Base-by-base conservation (phyloP, 2,113 vertebrate genomes). In the Bombycilla garrulus region DNA sequence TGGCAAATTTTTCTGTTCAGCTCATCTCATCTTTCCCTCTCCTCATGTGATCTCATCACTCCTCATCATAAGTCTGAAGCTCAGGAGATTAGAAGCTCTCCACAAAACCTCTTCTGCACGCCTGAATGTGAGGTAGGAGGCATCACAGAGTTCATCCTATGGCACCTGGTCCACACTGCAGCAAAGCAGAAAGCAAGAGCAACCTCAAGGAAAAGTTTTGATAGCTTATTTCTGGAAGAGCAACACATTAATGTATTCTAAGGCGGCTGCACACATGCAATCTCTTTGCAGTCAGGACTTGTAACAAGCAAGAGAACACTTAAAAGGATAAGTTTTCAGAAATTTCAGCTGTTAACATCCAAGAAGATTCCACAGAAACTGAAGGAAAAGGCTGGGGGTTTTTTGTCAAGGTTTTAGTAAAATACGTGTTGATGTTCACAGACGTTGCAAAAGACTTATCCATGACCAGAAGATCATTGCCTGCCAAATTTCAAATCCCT, bases 401-500 rank as follows among this genome's bases (percentile, higher is more conserved):
- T 54, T 72, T 57, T 36, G 11, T 53, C 33, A 86, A 64, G 9
- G 17, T 48, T 88, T 22, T 54, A 83, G 42, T 58, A 70, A 92
- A 91, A 77, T 91, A 61, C 8, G 65, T 53, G 67, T 88, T 76
- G 78, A 83, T 92, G 38, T 86, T 93, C 90, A 93, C 62, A 93
- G 58, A 89, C 82, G 64, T 36, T 95, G 71, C 81, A 93, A 93
- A 95, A 88, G 79, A 73, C 42, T 83, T 90, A 51, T 90, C 66
- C 81, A 50, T 88, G 81, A 90, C 60, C 92, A 96, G 72, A 85
- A 81, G 62, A 65, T 7, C 28, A 21, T 0, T 56, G 84, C 47
- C 74, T 94, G 90, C 93, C 94, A 95, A 94, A 94, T 86, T 86
- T 93, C 67, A 96, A 96, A 93, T 96, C 92, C 90, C 90, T 70